Percentiles rank a stretch among this genome's conserved stretches.
These are phyloP conservation scores for Lasioglossum zephyrum DNA, from an alignment of 2,888 invertebrate species.

Conservation along the genomic window DNA sequence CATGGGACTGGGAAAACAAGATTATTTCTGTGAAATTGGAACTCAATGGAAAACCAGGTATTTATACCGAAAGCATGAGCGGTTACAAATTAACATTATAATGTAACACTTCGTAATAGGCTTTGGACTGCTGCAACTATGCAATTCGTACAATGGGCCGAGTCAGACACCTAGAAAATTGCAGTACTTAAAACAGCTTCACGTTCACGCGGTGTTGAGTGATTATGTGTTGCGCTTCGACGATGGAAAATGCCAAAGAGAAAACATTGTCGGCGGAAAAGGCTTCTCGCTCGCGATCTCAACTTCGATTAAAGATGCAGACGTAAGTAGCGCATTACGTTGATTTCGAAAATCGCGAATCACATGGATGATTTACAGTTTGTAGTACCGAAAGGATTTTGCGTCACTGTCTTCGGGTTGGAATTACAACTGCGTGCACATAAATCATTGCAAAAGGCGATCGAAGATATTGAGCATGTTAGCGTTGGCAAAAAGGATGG, in stretches of 20 bases:
- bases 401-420: constrained; percentile 88
- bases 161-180: constrained; percentile 28
- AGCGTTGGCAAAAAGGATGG: constrained; percentile 85
- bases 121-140: constrained; percentile 82
- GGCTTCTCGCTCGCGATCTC: constrained; percentile 91
- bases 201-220: constrained; percentile 65
- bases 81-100: neutral
- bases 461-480: constrained; percentile 85
- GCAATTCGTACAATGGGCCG: constrained; percentile 78
- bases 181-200: constrained; percentile 51
- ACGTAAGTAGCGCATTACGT: constrained; percentile 82
- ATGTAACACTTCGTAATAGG: constrained; percentile 70
- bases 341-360: neutral
- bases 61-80: neutral
- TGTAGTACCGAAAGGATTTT: constrained; percentile 89
- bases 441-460: constrained; percentile 84
- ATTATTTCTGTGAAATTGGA: constrained; percentile 63
- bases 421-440: constrained; percentile 86
- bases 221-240: constrained; percentile 84
- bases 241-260: constrained; percentile 85
- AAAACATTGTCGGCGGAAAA: constrained; percentile 90
- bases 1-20: constrained; percentile 75
- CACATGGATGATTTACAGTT: constrained; percentile 80
- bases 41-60: constrained; percentile 68
- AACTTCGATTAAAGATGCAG: constrained; percentile 83